A percentile compares a stretch with the other conserved stretches of the same genome.
Evolutionary conservation across 2,113 vertebrate genomes (phyloP).

Genomic region (Limanda limanda): DNA sequence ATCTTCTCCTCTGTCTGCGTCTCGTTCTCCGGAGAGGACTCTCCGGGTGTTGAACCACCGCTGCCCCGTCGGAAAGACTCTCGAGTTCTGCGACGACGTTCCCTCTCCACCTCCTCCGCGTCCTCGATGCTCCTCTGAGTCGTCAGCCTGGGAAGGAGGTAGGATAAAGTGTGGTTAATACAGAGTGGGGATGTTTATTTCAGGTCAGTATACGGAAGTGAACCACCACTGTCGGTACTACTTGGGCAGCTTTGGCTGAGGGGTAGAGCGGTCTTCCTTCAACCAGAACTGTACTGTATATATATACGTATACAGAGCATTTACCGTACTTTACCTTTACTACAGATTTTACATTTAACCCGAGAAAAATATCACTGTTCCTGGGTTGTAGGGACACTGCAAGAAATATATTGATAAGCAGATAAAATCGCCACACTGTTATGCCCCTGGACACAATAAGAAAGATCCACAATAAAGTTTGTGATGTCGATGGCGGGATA

Average conservation of each 20-base stretch:
- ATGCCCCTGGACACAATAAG: no score
- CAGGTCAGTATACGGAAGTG: neutral
- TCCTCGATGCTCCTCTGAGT: slow-evolving; percentile 91
- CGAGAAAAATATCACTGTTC: no score
- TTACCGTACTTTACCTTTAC: no score
- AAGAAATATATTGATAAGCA: no score
- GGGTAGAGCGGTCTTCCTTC: no score
- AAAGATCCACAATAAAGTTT: no score
- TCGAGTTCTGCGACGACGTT: slow-evolving; percentile 81
- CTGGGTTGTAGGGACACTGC: no score
- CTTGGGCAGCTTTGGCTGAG: no score
- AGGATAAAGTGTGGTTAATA: neutral
- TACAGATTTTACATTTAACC: neutral
- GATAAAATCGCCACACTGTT: no score
- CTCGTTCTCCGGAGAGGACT: slow-evolving; percentile 50
- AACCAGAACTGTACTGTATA: no score
- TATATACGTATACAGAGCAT: no score
- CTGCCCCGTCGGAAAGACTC: slow-evolving; percentile 63
- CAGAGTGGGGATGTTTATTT: neutral
- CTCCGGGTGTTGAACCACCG: slow-evolving; percentile 37
- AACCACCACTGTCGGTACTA: neutral
- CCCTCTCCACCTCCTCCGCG: slow-evolving; percentile 87
- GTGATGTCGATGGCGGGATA: no score
- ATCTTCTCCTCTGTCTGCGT: slow-evolving; percentile 50
- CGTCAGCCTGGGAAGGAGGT: slow-evolving; percentile 82